phyloP scores from a whole-genome alignment of 2,888 invertebrate species.

The Flexamia atlantica region DNA sequence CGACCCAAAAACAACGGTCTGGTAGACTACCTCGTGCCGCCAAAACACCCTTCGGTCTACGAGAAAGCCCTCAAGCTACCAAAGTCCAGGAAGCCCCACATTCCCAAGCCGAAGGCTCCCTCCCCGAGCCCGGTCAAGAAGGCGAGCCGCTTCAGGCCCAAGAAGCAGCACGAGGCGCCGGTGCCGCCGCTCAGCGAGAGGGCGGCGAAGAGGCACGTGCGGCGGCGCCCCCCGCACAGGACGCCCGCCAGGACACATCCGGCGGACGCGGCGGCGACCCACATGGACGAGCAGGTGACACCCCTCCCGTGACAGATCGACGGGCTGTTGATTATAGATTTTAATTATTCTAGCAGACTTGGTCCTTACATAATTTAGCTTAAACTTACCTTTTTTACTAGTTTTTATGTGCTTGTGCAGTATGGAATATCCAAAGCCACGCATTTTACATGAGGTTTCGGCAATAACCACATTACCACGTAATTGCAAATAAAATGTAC shows the following conservation, averaged over 20 bases:
- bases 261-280: slow-evolving; percentile 22
- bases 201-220: slow-evolving; percentile 30
- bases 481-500: no score
- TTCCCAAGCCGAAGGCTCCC: slow-evolving; percentile 55
- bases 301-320: no score
- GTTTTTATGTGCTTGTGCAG: no score
- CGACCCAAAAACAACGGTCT: slow-evolving; percentile 58
- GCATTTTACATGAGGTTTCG: no score
- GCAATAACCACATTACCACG: no score
- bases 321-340: no score
- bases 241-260: slow-evolving; percentile 20
- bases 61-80: slow-evolving; percentile 42
- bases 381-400: no score
- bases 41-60: slow-evolving; percentile 65
- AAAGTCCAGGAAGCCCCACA: background rate
- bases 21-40: slow-evolving; percentile 67
- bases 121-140: slow-evolving; percentile 39
- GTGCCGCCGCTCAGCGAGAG: slow-evolving; percentile 21
- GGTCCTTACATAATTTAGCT: no score
- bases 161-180: slow-evolving; percentile 40
- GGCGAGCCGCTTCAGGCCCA: slow-evolving; percentile 28
- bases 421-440: no score
- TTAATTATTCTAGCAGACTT: no score
- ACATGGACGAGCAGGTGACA: slow-evolving; percentile 62
- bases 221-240: slow-evolving; percentile 15